Conservation (phyloP, 2,113 vertebrate genomes). For the Odobenus rosmarus region DNA sequence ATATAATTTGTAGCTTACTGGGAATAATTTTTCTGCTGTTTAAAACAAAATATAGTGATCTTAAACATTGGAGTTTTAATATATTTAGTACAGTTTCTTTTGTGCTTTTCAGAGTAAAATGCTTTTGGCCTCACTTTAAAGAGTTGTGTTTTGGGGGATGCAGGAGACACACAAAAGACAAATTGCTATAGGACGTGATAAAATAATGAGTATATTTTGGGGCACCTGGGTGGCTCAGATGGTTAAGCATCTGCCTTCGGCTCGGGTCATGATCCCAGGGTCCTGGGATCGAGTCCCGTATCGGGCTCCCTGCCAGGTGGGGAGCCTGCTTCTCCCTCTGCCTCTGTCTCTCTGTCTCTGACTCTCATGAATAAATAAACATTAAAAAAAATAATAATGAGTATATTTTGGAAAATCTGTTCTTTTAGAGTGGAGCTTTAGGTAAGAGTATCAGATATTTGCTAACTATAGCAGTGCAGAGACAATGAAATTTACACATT, state of each 20-base stretch:
- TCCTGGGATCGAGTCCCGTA: no score
- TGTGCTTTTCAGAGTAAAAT: not conserved
- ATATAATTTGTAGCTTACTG: not conserved
- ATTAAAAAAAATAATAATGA: no score
- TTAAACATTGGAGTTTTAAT: not conserved
- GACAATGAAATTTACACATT: constrained; percentile 63
- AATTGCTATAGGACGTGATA: constrained; percentile 49
- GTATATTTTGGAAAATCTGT: not conserved
- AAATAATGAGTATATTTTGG: constrained; percentile 42
- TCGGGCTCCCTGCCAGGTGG: no score
- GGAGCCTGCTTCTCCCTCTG: no score
- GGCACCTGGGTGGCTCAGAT: no score
- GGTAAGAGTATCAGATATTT: constrained; percentile 54
- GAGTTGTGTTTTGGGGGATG: not conserved
- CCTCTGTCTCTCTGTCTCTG: no score
- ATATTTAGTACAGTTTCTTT: not conserved
- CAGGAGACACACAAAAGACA: not conserved
- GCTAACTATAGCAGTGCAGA: constrained; percentile 56
- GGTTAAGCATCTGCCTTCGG: no score
- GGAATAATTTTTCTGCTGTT: not conserved
- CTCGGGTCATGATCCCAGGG: no score
- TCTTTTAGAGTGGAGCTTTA: constrained; percentile 43
- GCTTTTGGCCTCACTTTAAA: not conserved
- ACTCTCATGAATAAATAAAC: no score
- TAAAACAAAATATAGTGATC: not conserved